Evolutionary conservation across 2,113 vertebrate species (phyloP), one percentile per base, ranked within the genome.

Genomic region (Anoplopoma fimbria): DNA sequence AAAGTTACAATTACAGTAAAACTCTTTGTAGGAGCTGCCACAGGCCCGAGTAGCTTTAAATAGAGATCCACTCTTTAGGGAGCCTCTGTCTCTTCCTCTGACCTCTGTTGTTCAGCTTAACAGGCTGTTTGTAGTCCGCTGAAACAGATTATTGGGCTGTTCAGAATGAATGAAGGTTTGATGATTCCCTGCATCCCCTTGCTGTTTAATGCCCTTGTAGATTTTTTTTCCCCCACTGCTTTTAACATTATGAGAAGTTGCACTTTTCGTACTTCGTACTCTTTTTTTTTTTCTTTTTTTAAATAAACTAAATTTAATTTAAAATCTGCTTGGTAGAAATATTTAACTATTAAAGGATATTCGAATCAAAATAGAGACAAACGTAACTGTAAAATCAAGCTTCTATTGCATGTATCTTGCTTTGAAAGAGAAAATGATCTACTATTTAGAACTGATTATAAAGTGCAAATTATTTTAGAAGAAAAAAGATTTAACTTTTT

Each of bases 1-100:
- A 93, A 92, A 88, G 91, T 94, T 90, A 91, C 87, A 87, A 87
- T 90, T 84, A 68, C 74, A 77, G 81, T 75, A 36, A 25, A 83
- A 76, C 74, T 72, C 47, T 70, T 27, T 69, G 45, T 69, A 23
- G 64, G 67, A 85, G 78, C 86, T 63, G 81, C 87, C 77, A 78
- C 83, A 83, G 67, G 82, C 63, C 51, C 27, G 40, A 69, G 65
- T 33, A 71, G 74, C 83, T 55, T 77, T 73, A 57, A 79, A 83
- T 57, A 80, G 69, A 68, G 69, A 77, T 67, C 57, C 82, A 65
- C 51, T 80, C 33, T 80, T 75, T 67, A 62, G 58, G 69, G 40
- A 69, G 55, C 31, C 34, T 82, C 64, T 34, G 73, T 33, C 25
- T 83, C 49, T 69, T 71, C 62, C 55, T 58, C 65, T 51, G 60